These are phyloP conservation scores for Lagopus leucura DNA, from an alignment of 2,113 vertebrate species.

Conservation along the genomic window DNA sequence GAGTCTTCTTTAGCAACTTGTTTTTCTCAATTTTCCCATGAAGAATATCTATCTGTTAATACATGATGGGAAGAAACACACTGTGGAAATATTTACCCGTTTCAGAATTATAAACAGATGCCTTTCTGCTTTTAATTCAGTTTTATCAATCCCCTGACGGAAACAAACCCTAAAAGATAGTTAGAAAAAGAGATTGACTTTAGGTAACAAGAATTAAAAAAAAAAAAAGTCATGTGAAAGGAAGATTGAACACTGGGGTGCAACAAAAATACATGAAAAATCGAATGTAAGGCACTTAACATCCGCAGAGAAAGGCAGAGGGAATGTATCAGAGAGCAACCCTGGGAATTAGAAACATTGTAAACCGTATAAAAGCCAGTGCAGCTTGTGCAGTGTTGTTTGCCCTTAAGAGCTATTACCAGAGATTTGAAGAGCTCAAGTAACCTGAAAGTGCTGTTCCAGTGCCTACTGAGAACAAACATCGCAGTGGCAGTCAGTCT, in stretches of 20 bases:
- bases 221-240: not conserved
- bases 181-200: not conserved
- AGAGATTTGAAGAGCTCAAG: not conserved
- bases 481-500: not conserved
- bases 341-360: not conserved
- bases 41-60: slow-evolving; percentile 21
- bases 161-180: not conserved
- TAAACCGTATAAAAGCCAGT: not conserved
- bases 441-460: not conserved
- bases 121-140: slow-evolving; percentile 20
- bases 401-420: not conserved
- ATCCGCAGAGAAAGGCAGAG: not conserved
- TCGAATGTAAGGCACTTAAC: not conserved
- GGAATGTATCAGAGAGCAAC: not conserved
- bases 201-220: not conserved
- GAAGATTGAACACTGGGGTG: not conserved
- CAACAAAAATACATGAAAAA: not conserved
- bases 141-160: slow-evolving; percentile 27
- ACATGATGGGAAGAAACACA: not conserved
- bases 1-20: not conserved
- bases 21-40: slow-evolving; percentile 29
- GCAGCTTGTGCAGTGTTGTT: not conserved
- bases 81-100: not conserved
- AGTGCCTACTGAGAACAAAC: not conserved
- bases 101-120: slow-evolving; percentile 48